Evolutionary conservation across 1,140 invertebrate species (phyloP).

Genomic region (Panonychus citri): DNA sequence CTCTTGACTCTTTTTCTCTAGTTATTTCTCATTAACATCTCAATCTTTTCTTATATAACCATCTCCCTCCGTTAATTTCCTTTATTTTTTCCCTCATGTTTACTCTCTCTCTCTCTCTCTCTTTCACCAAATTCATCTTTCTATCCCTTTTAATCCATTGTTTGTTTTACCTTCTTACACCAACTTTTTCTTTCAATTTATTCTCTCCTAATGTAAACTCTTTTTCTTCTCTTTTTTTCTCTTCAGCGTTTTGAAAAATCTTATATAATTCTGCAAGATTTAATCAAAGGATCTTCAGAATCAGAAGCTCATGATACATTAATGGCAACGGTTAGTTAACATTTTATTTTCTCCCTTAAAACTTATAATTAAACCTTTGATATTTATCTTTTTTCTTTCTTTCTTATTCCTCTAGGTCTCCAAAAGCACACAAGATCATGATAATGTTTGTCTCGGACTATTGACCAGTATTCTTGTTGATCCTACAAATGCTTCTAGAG

Average conservation of each 20-base stretch:
- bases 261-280: slow-evolving; percentile 42
- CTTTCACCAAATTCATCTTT: too few relatives aligned
- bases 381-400: too few relatives aligned
- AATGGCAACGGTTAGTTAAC: slow-evolving; percentile 41
- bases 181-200: too few relatives aligned
- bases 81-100: too few relatives aligned
- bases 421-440: slow-evolving; percentile 49
- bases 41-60: too few relatives aligned
- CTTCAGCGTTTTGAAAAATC: slow-evolving; percentile 70
- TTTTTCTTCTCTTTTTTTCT: background rate
- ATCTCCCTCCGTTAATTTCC: too few relatives aligned
- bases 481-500: slow-evolving; percentile 48
- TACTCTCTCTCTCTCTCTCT: too few relatives aligned
- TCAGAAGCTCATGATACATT: slow-evolving; percentile 77
- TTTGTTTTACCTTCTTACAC: too few relatives aligned
- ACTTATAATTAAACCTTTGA: background rate
- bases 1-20: background rate
- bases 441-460: slow-evolving; percentile 64
- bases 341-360: background rate
- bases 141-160: too few relatives aligned
- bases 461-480: slow-evolving; percentile 71
- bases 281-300: slow-evolving; percentile 58
- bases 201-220: background rate
- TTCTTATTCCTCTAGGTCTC: slow-evolving; percentile 33
- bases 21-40: background rate